These are phyloP conservation scores for Cochlearius cochlearius DNA, from an alignment of 2,113 vertebrate genomes.

Conservation along the genomic window DNA sequence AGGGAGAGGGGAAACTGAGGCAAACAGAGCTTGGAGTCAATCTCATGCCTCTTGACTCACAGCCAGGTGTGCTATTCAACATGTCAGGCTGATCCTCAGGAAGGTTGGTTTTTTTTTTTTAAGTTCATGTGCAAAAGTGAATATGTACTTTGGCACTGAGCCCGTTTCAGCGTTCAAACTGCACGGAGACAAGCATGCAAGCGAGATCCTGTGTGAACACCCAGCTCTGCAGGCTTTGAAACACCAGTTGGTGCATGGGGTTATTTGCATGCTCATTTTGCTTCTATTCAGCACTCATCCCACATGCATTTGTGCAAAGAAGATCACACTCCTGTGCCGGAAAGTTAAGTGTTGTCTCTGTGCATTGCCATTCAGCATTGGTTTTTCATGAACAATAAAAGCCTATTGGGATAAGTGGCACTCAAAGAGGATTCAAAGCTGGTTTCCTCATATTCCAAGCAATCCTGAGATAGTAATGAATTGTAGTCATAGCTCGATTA, in stretches of 20 bases:
- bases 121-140: neutral
- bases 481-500: neutral
- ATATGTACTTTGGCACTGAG: neutral
- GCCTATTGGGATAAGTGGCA: constrained; percentile 21
- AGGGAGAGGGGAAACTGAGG: constrained; percentile 32
- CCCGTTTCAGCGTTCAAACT: constrained; percentile 13
- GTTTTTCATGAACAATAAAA: constrained; percentile 10
- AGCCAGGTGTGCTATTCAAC: neutral
- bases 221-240: constrained; percentile 38
- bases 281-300: constrained; percentile 12
- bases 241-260: constrained; percentile 20
- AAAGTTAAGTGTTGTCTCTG: constrained; percentile 18
- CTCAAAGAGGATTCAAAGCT: constrained; percentile 16
- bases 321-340: neutral
- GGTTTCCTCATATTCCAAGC: constrained; percentile 7
- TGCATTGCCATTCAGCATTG: neutral
- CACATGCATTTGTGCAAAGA: constrained; percentile 1
- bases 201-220: constrained; percentile 4
- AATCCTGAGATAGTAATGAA: constrained; percentile 15
- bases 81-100: neutral
- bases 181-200: neutral
- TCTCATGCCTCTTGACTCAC: neutral
- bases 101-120: neutral
- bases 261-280: constrained; percentile 51
- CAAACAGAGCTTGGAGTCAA: neutral